Conservation (phyloP, 2,113 vertebrate species). For the Anolis carolinensis region DNA sequence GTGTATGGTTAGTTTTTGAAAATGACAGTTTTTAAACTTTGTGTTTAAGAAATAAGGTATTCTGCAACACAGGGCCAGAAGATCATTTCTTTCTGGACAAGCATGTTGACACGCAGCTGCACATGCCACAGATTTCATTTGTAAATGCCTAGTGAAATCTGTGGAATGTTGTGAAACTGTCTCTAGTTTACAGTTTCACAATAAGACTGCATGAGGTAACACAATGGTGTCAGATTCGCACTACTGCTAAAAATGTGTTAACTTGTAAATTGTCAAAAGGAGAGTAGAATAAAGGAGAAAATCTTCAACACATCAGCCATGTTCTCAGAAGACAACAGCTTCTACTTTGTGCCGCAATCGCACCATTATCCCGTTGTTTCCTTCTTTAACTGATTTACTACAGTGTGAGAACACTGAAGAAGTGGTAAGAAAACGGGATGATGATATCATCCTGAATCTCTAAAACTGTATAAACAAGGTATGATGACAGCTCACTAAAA, state of each 20-base stretch:
- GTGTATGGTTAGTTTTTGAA: not conserved
- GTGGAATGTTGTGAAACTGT: too few species aligned
- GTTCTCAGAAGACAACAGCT: not conserved
- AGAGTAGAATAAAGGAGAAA: not conserved
- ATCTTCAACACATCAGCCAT: not conserved
- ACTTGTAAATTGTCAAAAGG: not conserved
- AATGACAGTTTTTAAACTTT: not conserved
- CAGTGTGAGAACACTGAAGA: not conserved
- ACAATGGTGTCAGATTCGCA: not conserved
- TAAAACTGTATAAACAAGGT: not conserved
- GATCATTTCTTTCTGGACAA: not conserved
- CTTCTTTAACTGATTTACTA: not conserved
- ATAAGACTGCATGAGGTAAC: not conserved
- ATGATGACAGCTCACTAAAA: not conserved
- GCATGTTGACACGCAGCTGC: not conserved
- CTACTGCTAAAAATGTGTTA: not conserved
- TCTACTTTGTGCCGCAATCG: not conserved
- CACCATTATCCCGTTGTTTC: not conserved
- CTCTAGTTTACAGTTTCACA: not conserved
- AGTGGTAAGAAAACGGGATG: not conserved
- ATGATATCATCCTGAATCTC: not conserved
- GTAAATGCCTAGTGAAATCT: not conserved
- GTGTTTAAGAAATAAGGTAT: not conserved
- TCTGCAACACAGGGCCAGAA: not conserved
- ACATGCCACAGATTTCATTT: not conserved